Percentiles rank a stretch among this genome's conserved stretches.
Conservation (phyloP, 2,888 invertebrate species). For the Apamea epomidion region DNA sequence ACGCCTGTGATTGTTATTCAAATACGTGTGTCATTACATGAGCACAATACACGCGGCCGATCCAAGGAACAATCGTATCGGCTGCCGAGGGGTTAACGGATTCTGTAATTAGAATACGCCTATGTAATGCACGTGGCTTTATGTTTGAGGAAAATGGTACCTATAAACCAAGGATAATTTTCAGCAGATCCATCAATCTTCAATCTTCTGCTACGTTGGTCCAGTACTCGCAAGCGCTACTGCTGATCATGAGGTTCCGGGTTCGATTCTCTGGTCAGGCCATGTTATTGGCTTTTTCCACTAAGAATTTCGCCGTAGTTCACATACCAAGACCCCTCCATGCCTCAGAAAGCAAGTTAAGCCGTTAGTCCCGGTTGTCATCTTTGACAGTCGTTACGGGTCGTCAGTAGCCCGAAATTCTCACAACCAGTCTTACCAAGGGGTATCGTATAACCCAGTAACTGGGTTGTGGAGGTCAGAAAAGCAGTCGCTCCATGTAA, state of each 20-base stretch:
- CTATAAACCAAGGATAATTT: not conserved
- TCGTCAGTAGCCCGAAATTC: no score
- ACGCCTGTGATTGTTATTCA: conserved; percentile 65
- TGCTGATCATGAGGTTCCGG: not conserved
- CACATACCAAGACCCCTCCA: no score
- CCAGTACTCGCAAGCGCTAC: not conserved
- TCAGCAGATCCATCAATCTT: not conserved
- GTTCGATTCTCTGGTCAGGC: no score
- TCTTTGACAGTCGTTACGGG: no score
- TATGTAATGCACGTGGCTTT: not conserved
- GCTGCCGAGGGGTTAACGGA: conserved; percentile 22
- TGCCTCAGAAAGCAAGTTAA: no score
- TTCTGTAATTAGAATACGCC: conserved; percentile 32
- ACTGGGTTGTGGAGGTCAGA: no score
- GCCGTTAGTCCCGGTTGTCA: no score
- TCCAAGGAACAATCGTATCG: conserved; percentile 42
- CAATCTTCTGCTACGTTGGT: not conserved
- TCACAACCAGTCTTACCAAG: no score
- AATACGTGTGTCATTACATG: conserved; percentile 59
- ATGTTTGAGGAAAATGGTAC: conserved; percentile 5
- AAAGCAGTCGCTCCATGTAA: no score
- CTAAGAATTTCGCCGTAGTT: not conserved
- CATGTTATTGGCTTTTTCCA: no score
- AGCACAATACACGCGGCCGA: conserved; percentile 41
- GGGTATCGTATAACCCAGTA: no score